Percentiles rank a stretch among this genome's conserved stretches.
These are phyloP conservation scores for Gonioctena quinquepunctata DNA, from an alignment of 1,140 invertebrate genomes.

Conservation along the genomic window DNA sequence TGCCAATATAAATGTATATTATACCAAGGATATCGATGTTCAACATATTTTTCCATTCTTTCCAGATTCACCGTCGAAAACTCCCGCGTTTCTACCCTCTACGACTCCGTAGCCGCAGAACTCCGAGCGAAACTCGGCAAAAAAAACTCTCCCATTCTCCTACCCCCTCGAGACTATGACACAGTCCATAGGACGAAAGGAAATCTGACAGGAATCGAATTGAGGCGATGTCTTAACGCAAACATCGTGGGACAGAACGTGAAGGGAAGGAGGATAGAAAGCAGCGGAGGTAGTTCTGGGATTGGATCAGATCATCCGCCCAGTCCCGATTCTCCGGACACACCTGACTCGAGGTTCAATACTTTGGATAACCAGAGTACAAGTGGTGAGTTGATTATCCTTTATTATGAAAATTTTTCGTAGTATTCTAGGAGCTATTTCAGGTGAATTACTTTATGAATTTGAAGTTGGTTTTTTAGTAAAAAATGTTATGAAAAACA, in stretches of 20 bases:
- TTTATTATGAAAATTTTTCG: too few species aligned
- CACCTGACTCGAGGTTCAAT: constrained; percentile 47
- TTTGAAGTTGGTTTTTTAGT: too few species aligned
- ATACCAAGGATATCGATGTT: too few species aligned
- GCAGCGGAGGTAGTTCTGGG: constrained; percentile 69
- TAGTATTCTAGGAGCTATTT: too few species aligned
- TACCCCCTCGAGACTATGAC: constrained; percentile 93
- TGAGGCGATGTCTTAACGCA: constrained; percentile 71
- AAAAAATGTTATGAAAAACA: too few species aligned
- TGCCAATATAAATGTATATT: too few species aligned
- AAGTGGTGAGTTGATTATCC: constrained; percentile 60
- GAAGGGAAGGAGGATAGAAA: constrained; percentile 54
- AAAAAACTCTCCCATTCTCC: constrained; percentile 76
- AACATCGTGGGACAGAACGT: constrained; percentile 71
- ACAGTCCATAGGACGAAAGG: constrained; percentile 83
- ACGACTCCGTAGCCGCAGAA: constrained; percentile 91
- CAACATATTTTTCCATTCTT: not conserved
- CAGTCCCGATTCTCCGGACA: constrained; percentile 67
- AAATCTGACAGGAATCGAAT: constrained; percentile 80
- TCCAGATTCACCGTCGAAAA: constrained; percentile 42
- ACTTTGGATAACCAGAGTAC: constrained; percentile 58
- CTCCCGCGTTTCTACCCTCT: constrained; percentile 70
- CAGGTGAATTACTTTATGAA: too few species aligned
- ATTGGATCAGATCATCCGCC: constrained; percentile 88
- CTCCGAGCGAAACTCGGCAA: constrained; percentile 81